Evolutionary conservation across 2,113 vertebrate genomes (phyloP), one percentile per base, ranked within the genome.

Genomic region (Tyrannus savana): DNA sequence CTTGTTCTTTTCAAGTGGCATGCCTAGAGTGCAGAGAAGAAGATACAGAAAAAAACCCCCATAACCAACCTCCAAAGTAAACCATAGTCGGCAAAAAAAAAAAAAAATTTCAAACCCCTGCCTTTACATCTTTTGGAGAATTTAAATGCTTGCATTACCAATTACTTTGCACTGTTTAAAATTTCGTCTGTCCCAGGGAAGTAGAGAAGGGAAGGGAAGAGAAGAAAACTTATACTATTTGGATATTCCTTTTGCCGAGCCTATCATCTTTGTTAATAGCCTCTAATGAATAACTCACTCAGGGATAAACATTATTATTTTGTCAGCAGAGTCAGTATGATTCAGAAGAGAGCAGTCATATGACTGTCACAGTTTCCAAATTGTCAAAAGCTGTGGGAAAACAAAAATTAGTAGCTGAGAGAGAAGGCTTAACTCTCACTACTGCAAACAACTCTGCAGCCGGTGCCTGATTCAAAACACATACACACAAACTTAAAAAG

Each of bases 301-400:
- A 42, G 25, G 27, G 69, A 78, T 74, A 92, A 92, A 77, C 44
- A 18, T 25, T 67, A 84, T 81, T 89, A 74, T 69, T 93, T 85
- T 86, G 76, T 71, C 93, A 95, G 86, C 64, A 90, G 75, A 88
- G 64, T 92, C 93, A 93, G 73, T 64, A 49, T 75, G 93, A 93
- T 44, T 89, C 89, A 92, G 35, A 94, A 75, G 46, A 73, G 28
- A 86, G 28, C 50, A 93, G 79, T 93, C 95, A 80, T 67, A 71
- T 81, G 94, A 95, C 39, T 86, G 50, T 58, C 83, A 93, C 67
- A 25, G 68, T 63, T 89, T 60, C 72, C 64, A 80, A 80, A 58
- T 2, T 76, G 50, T 64, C 59, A 92, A 73, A 89, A 80, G 50
- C 67, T 63, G 35, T 75, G 80, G 68, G 86, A 84, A 95, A 92